Percentiles rank a stretch among this genome's conserved stretches.
These are phyloP conservation scores for Allobates femoralis DNA, from an alignment of 2,797 vertebrate genomes.

Conservation along the genomic window DNA sequence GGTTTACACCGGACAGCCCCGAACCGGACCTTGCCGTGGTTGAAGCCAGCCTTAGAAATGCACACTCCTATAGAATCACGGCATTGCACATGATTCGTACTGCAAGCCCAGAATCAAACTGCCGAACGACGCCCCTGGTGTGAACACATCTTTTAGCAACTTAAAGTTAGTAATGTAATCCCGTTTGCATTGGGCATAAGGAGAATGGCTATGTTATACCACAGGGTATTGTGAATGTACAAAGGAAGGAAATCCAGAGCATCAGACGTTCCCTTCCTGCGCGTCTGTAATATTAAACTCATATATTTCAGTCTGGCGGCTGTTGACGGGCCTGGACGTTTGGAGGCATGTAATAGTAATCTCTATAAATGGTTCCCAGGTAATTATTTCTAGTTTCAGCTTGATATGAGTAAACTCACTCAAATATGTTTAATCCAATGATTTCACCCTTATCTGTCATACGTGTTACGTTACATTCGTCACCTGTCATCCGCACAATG, in stretches of 20 bases:
- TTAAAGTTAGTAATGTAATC: background rate
- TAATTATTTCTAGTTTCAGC: conserved; percentile 46
- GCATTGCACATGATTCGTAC: too few relatives aligned
- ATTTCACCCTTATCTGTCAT: background rate
- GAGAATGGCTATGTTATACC: background rate
- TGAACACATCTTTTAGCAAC: background rate
- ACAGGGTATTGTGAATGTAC: conserved; percentile 64
- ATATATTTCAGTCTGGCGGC: background rate
- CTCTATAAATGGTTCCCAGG: conserved; percentile 19
- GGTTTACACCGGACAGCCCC: too few relatives aligned
- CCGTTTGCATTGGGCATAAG: background rate
- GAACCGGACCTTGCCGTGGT: too few relatives aligned
- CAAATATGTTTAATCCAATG: conserved; percentile 16
- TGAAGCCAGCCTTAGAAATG: too few relatives aligned
- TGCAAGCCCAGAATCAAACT: too few relatives aligned
- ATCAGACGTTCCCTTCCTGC: conserved; percentile 5
- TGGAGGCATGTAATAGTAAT: conserved; percentile 35
- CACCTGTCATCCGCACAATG: background rate
- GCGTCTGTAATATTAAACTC: background rate
- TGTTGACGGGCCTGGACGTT: conserved; percentile 2
- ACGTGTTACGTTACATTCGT: background rate
- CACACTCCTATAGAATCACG: too few relatives aligned
- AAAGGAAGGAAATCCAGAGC: conserved; percentile 20
- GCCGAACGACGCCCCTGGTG: too few relatives aligned
- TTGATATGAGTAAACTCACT: conserved; percentile 18